phyloP scores from a whole-genome alignment of 2,113 vertebrate genomes.

The Pachyramphus minor region DNA sequence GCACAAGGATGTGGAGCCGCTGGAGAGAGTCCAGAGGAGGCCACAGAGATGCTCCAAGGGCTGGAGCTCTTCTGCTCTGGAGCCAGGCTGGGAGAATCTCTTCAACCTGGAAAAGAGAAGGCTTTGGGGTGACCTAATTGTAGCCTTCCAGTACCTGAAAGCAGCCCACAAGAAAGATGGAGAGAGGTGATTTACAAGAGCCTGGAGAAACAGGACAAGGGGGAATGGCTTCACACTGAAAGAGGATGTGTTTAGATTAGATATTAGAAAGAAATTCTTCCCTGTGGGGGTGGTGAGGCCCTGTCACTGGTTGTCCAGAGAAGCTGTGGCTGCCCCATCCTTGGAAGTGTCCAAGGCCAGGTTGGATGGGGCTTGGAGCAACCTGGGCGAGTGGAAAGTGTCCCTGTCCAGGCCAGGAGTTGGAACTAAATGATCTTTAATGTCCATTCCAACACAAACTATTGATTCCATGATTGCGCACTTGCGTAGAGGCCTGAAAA shows the following conservation, averaged over 20 bases:
- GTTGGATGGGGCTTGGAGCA: rapidly evolving
- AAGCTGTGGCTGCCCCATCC: neutral
- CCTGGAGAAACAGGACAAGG: neutral
- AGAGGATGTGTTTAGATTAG: neutral
- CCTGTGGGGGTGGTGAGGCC: rapidly evolving
- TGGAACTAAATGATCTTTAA: rapidly evolving
- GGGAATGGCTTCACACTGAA: neutral
- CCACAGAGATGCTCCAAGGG: neutral
- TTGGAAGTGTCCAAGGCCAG: neutral
- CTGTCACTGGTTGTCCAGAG: neutral
- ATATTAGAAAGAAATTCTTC: neutral
- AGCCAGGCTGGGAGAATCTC: neutral
- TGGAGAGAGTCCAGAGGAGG: neutral
- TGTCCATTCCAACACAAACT: neutral
- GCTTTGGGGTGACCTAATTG: neutral
- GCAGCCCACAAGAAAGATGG: neutral
- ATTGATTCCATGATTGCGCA: neutral
- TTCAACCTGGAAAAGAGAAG: neutral
- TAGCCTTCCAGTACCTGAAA: neutral
- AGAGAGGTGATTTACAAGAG: neutral
- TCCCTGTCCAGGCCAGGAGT: neutral
- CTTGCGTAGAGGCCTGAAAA: neutral
- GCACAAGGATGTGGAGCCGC: neutral
- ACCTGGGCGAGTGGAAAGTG: rapidly evolving
- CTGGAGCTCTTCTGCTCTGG: neutral